These are phyloP conservation scores for Gallinago paraguaiae DNA, from an alignment of 2,113 vertebrate genomes.

Conservation along the genomic window DNA sequence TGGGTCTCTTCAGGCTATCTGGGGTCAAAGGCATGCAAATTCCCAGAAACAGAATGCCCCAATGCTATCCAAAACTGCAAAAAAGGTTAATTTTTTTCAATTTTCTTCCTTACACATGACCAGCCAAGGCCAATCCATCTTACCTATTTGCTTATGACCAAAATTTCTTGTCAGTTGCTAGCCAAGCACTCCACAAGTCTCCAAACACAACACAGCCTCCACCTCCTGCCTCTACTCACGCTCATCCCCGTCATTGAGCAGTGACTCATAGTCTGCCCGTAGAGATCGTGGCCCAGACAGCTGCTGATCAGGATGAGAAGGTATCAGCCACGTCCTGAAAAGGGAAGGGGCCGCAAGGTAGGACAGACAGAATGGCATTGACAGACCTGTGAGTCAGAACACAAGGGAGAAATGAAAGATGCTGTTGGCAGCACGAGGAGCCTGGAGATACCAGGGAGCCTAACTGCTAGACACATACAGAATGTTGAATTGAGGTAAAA, in stretches of 20 bases:
- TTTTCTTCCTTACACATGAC: background rate
- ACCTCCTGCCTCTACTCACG: background rate
- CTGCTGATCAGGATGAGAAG: constrained; percentile 5
- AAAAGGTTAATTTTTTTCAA: background rate
- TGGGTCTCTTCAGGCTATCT: background rate
- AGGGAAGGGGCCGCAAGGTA: background rate
- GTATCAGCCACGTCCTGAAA: constrained; percentile 30
- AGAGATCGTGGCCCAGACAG: background rate
- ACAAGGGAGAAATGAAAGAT: background rate
- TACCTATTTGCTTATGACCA: background rate
- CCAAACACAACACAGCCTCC: background rate
- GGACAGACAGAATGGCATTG: constrained; percentile 5
- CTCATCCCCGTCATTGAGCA: background rate
- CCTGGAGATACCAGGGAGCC: background rate
- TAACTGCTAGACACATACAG: background rate
- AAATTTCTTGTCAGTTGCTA: background rate
- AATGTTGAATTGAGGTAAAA: background rate
- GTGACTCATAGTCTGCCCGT: background rate
- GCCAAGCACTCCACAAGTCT: background rate
- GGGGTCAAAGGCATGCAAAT: background rate
- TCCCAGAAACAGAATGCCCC: background rate
- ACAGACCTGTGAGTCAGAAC: constrained; percentile 19
- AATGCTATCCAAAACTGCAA: background rate
- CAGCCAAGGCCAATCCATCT: background rate
- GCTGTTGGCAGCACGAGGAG: background rate